Percentiles rank a stretch among this genome's conserved stretches.
Conservation (phyloP, 2,888 invertebrate genomes). For the Zaprionus lineosus region DNA sequence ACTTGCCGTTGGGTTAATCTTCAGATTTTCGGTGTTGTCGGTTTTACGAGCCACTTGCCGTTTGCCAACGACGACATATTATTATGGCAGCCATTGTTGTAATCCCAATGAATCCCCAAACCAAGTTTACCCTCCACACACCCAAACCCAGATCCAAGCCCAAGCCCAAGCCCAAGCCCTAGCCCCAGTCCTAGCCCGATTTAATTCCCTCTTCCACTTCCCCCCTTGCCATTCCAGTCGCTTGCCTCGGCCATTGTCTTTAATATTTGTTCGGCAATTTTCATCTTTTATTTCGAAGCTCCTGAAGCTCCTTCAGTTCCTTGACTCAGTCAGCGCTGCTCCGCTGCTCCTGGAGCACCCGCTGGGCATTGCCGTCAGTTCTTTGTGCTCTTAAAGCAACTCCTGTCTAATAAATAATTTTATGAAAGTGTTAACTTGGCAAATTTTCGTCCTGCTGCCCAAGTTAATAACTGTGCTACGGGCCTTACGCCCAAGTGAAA, state of each 20-base stretch:
- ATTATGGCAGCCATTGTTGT: constrained; percentile 70
- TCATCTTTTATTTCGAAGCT: constrained; percentile 65
- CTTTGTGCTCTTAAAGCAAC: constrained; percentile 46
- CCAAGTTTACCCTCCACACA: no score
- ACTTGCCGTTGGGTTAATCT: constrained; percentile 69
- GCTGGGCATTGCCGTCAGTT: constrained; percentile 24
- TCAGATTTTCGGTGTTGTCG: constrained; percentile 73
- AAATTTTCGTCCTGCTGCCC: constrained; percentile 47
- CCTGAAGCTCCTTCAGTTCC: constrained; percentile 14
- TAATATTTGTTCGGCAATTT: constrained; percentile 66
- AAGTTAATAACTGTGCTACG: constrained; percentile 48
- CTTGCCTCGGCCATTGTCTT: constrained; percentile 56
- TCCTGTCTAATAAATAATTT: constrained; percentile 69
- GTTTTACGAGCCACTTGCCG: constrained; percentile 78
- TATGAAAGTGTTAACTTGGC: constrained; percentile 74
- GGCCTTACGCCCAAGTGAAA: constrained; percentile 3
- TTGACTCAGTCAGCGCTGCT: no score
- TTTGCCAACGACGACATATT: constrained; percentile 59
- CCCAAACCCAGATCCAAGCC: no score
- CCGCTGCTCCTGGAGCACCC: constrained; percentile 19
- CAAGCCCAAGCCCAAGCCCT: no score
- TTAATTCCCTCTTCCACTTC: no score
- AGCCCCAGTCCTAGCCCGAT: no score
- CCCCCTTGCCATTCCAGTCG: no score
- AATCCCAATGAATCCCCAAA: constrained; percentile 45